phyloP scores from a whole-genome alignment of 2,888 invertebrate species.

The Eledona agricola region DNA sequence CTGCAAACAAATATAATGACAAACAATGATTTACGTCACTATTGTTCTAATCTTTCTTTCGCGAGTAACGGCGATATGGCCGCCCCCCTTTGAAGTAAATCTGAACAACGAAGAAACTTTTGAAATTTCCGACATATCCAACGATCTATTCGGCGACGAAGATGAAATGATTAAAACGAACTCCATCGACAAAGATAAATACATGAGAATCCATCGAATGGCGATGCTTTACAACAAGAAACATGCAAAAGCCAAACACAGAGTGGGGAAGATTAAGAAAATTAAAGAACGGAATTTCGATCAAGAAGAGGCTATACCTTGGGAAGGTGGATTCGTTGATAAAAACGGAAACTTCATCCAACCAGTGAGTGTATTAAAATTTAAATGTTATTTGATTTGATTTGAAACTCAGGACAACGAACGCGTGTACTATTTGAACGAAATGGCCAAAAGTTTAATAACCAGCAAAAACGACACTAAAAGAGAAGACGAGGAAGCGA shows the following conservation, averaged over 20 bases:
- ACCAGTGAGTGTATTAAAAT: slow-evolving; percentile 10
- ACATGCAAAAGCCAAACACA: slow-evolving; percentile 1
- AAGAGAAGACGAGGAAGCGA: slow-evolving; percentile 22
- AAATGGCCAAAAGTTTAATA: slow-evolving; percentile 35
- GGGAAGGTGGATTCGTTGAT: slow-evolving; percentile 51
- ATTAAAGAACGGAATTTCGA: slow-evolving; percentile 48
- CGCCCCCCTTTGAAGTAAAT: slow-evolving; percentile 57
- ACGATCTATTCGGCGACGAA: slow-evolving; percentile 58
- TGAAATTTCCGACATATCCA: slow-evolving; percentile 56
- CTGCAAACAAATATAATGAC: slow-evolving; percentile 64
- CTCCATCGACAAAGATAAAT: slow-evolving; percentile 16
- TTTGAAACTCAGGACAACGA: slow-evolving; percentile 38
- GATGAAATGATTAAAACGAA: slow-evolving; percentile 52
- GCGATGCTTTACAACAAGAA: slow-evolving; percentile 21
- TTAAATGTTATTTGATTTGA: slow-evolving; percentile 3
- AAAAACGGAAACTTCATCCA: slow-evolving; percentile 41
- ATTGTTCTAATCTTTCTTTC: slow-evolving; percentile 5
- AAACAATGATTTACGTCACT: slow-evolving; percentile 12
- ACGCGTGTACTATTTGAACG: slow-evolving; percentile 38
- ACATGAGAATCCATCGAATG: slow-evolving; percentile 37
- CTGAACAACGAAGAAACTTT: slow-evolving; percentile 58
- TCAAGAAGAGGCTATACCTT: slow-evolving; percentile 48
- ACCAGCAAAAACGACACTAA: slow-evolving; percentile 31
- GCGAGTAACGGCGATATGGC: slow-evolving; percentile 51
- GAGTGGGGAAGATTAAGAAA: slow-evolving; percentile 35